Base-by-base conservation (phyloP, 2,797 vertebrate species). In the Pangasius macronema region DNA sequence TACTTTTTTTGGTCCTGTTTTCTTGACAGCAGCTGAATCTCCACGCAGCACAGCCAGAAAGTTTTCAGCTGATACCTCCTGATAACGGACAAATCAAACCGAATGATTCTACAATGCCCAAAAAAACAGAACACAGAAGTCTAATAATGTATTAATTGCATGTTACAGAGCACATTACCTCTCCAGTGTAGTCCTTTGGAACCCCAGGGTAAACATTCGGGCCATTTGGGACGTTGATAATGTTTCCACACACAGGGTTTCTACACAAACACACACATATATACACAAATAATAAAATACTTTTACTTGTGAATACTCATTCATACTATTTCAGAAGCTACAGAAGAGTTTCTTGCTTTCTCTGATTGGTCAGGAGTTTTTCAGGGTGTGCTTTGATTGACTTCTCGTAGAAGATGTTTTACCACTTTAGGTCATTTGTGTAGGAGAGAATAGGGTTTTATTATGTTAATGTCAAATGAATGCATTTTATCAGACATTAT, bases 141-240 rank as follows among this genome's bases (percentile, higher is more conserved):
- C 13, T n/a, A 6, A 75, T n/a, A 46, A 70, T 18, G 16, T 81
- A 57, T 22, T 76, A 3, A 18, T n/a, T 22, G 10, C 10, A 5
- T 73, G 0, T 18, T 42, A 6, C 46, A 57, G 33, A n/a, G 22
- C 9, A 22, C 51, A 22, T 70, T 53, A 90, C 57, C 92, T 92
- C 85, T 86, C 24, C 59, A 93, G 93, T 90, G 90, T 91, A 3
- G 93, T 93, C 1, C 3, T 94, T 86, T 93, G 93, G 1, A 51
- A 85, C 87, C 11, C 87, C 87, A 1, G 87, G 76, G 33, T 88
- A 84, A n/a, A 88, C 65, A 39, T 88, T 85, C 13, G 87, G 73
- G 0, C 83, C 87, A 6, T 49, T 9, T 18, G 83, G 87, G 18
- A 57, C 10, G 2, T 81, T 81, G 22, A 88, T 85, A 5, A 88